Base-by-base conservation (phyloP, 2,113 vertebrate species). In the Mesoclemmys tuberculata region DNA sequence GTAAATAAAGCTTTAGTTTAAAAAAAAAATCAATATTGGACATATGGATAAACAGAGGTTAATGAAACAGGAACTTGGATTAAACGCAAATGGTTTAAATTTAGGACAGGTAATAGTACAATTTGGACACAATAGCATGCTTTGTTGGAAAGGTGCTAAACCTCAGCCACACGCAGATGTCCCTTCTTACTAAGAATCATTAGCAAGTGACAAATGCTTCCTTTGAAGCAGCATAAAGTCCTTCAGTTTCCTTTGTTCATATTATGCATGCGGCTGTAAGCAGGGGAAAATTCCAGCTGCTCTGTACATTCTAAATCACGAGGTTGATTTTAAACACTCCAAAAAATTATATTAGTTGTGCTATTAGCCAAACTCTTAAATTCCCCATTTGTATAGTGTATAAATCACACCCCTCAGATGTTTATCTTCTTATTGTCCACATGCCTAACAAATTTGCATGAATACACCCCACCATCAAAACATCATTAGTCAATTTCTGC, bases 241-340 rank as follows among this genome's bases (percentile, higher is more conserved):
- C 95, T 97, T 93, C 80, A 90, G 24, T 85, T 96, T 92, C 64
- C 96, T 97, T 94, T 97, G 95, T 97, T 95, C 90, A 64, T 56
- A 38, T 89, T 89, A 74, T 91, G 38, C 14, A n/a, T 29, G 84
- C 87, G 97, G 95, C 94, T 97, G 90, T 74, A 74, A 82, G 96
- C 79, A 24, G 81, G 85, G 55, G 79, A 95, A 92, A 92, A 92
- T 54, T 89, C 92, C 96, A 97, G 94, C 92, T 92, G 93, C 97
- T 75, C 89, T 83, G 84, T 96, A 64, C 75, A 96, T 80, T 90
- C 89, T 81, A 82, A 89, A 95, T 83, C 94, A 94, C 96, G 95
- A 96, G 95, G 94, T 95, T 92, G 93, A 93, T 88, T 95, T 96
- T 29, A 41, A 87, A 94, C 44, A 49, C 92, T 12, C 0, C 29